These are phyloP conservation scores for Centropus unirufus DNA, from an alignment of 2,113 vertebrate species.

Conservation along the genomic window DNA sequence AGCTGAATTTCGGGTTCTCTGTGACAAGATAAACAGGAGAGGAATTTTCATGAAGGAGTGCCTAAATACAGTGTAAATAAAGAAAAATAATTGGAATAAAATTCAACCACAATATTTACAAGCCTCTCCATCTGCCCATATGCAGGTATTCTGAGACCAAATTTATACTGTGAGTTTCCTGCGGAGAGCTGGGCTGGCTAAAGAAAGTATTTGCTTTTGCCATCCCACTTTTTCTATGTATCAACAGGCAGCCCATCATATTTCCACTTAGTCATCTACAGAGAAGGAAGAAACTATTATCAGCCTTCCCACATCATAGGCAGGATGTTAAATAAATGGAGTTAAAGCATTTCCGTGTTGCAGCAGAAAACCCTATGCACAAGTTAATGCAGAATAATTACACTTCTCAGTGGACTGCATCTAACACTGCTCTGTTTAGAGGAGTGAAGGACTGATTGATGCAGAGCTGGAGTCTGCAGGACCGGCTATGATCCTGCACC, in stretches of 20 bases:
- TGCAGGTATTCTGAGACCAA: not conserved
- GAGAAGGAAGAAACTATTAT: not conserved
- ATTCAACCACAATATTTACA: not conserved
- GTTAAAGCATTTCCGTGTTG: not conserved
- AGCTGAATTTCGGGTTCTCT: not conserved
- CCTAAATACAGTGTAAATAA: not conserved
- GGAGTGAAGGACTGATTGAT: not conserved
- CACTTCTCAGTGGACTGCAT: not conserved
- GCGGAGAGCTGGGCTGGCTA: not conserved
- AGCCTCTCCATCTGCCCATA: not conserved
- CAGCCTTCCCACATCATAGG: not conserved
- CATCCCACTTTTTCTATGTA: not conserved
- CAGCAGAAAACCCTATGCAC: not conserved
- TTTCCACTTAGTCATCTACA: not conserved
- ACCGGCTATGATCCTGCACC: fast-evolving
- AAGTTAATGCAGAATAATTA: not conserved
- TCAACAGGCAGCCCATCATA: not conserved
- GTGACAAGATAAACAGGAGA: not conserved
- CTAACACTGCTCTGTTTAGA: fast-evolving
- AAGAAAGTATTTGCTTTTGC: not conserved
- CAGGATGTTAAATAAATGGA: not conserved
- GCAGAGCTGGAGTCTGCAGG: slow-evolving; percentile 3
- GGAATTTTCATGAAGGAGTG: not conserved
- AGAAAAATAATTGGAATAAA: not conserved
- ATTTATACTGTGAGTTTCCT: not conserved